These are phyloP conservation scores for Pseudochromis fuscus DNA, from an alignment of 2,797 vertebrate species.

Conservation along the genomic window DNA sequence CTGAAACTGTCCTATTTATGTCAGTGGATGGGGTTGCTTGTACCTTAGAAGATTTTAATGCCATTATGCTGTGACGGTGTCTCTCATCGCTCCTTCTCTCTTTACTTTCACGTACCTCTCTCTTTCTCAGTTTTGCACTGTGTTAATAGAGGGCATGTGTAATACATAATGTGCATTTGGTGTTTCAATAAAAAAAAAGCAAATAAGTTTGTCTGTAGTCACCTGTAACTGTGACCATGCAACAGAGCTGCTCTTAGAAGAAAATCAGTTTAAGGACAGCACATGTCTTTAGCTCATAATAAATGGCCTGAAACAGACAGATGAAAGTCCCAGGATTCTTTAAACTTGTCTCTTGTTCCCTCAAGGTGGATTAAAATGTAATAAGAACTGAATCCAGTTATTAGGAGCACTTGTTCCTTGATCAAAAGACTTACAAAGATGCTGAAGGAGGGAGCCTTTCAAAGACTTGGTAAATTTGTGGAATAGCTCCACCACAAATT, in stretches of 20 bases:
- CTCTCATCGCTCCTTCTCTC: constrained; percentile 9
- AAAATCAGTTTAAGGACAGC: background rate
- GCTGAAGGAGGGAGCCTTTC: background rate
- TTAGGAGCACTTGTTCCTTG: constrained; percentile 33
- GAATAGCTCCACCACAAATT: background rate
- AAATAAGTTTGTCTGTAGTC: constrained; percentile 18
- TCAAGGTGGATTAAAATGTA: constrained; percentile 51
- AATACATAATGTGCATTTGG: constrained; percentile 37
- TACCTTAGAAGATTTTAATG: constrained; percentile 28
- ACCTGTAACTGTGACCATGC: background rate
- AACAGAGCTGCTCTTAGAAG: background rate
- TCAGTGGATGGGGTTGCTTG: constrained; percentile 30
- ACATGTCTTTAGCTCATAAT: background rate
- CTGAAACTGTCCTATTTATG: constrained; percentile 44
- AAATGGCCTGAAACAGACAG: constrained; percentile 22
- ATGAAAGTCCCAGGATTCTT: constrained; percentile 14
- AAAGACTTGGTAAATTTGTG: constrained; percentile 18
- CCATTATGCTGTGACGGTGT: constrained; percentile 38
- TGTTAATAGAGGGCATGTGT: constrained; percentile 32
- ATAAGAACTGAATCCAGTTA: constrained; percentile 44
- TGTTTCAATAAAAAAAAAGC: constrained; percentile 53
- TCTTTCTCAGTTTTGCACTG: constrained; percentile 18
- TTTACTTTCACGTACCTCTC: constrained; percentile 39
- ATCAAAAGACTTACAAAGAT: constrained; percentile 28
- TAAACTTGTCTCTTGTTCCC: constrained; percentile 5